Conservation (phyloP, 1,140 invertebrate genomes). For the Leptinotarsa defecta region DNA sequence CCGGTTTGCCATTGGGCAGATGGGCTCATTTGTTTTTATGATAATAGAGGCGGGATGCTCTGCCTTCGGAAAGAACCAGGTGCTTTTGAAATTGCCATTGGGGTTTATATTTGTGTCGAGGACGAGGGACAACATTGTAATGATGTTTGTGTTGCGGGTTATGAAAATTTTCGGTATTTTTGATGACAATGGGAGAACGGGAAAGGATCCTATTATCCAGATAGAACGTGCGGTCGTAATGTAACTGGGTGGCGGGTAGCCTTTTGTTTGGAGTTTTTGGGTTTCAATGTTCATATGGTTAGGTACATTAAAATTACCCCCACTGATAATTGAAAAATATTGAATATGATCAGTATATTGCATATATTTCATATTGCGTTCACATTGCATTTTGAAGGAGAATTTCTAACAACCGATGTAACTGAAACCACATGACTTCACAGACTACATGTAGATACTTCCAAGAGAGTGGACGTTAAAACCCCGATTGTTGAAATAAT, state of each 20-base stretch:
- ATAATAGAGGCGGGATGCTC: slow-evolving; percentile 23
- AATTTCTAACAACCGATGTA: no score
- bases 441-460: no score
- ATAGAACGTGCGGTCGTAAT: neutral
- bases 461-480: no score
- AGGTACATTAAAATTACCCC: no score
- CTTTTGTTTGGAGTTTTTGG: neutral
- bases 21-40: slow-evolving; percentile 34
- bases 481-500: no score
- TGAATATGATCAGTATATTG: no score
- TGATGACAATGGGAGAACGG: slow-evolving; percentile 12
- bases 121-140: slow-evolving; percentile 11
- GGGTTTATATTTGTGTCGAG: slow-evolving; percentile 20
- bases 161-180: slow-evolving; percentile 12
- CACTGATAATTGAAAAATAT: no score
- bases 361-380: no score
- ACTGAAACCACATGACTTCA: no score
- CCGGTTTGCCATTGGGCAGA: slow-evolving; percentile 37
- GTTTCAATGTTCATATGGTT: neutral
- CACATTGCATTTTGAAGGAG: no score
- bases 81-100: slow-evolving; percentile 24
- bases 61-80: slow-evolving; percentile 14
- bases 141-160: slow-evolving; percentile 21
- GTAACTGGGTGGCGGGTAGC: neutral
- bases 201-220: neutral